phyloP scores from a whole-genome alignment of 92 coral and sea anemone genomes.

The Diadumene lineata region DNA sequence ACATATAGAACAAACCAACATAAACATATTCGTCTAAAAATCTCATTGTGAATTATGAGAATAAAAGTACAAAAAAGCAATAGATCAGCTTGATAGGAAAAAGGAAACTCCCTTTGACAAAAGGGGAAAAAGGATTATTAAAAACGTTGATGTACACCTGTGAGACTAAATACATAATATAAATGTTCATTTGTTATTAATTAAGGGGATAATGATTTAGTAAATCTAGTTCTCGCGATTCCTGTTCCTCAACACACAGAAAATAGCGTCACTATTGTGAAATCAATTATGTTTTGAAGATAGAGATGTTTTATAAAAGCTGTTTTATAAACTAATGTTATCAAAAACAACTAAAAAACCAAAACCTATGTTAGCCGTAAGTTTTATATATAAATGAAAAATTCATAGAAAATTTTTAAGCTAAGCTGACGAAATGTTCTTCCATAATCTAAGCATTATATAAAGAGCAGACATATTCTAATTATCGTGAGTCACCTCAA shows the following conservation, averaged over 20 bases:
- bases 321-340: neutral
- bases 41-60: neutral
- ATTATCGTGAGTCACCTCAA: neutral
- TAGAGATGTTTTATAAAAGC: neutral
- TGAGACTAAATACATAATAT: neutral
- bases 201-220: neutral
- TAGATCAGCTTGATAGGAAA: neutral
- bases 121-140: neutral
- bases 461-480: neutral
- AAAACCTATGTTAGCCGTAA: neutral
- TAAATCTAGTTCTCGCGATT: neutral
- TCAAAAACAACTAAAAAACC: neutral
- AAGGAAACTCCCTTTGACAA: conserved; percentile 6
- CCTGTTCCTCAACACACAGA: neutral
- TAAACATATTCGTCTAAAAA: neutral
- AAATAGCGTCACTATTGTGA: neutral
- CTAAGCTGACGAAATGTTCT: neutral
- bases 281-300: neutral
- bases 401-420: neutral
- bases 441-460: conserved; percentile 1
- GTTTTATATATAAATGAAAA: neutral
- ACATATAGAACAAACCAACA: neutral
- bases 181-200: neutral
- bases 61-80: neutral
- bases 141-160: neutral